Conservation (phyloP, 2,797 vertebrate genomes). For the Percopsis omiscomaycus region DNA sequence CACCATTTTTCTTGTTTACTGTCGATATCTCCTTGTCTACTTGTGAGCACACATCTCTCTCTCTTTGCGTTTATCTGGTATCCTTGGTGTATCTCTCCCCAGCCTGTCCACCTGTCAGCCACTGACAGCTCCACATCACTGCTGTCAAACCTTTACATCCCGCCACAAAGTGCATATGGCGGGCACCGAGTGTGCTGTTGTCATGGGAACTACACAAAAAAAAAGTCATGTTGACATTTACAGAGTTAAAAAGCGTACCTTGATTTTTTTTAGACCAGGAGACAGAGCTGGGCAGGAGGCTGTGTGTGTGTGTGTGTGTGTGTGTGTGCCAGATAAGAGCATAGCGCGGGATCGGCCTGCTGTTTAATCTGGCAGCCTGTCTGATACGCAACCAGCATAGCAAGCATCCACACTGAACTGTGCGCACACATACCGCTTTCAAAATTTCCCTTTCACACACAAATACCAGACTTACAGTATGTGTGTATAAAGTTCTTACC, state of each 20-base stretch:
- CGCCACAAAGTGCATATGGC: constrained; percentile 34
- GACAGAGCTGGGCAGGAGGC: constrained; percentile 24
- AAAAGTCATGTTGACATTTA: constrained; percentile 64
- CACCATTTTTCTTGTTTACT: neutral
- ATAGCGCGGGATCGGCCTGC: constrained; percentile 24
- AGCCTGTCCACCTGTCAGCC: constrained; percentile 37
- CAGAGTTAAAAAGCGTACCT: constrained; percentile 51
- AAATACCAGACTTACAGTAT: constrained; percentile 3
- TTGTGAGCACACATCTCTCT: neutral
- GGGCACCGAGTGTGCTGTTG: constrained; percentile 55
- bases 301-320: constrained; percentile 36
- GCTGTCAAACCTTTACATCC: constrained; percentile 44
- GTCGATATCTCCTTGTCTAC: neutral
- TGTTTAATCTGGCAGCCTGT: constrained; percentile 22
- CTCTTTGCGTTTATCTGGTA: neutral
- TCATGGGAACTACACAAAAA: constrained; percentile 57
- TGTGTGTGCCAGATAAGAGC: constrained; percentile 46
- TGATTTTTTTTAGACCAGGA: constrained; percentile 49
- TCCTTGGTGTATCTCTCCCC: constrained; percentile 12
- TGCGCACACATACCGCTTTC: constrained; percentile 1
- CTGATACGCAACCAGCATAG: neutral
- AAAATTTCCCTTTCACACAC: neutral
- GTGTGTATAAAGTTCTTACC: no score
- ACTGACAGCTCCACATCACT: constrained; percentile 49
- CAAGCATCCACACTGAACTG: constrained; percentile 8